Evolutionary conservation across 2,113 vertebrate species (phyloP), one percentile per base, ranked within the genome.

Genomic region (Pungitius pungitius): DNA sequence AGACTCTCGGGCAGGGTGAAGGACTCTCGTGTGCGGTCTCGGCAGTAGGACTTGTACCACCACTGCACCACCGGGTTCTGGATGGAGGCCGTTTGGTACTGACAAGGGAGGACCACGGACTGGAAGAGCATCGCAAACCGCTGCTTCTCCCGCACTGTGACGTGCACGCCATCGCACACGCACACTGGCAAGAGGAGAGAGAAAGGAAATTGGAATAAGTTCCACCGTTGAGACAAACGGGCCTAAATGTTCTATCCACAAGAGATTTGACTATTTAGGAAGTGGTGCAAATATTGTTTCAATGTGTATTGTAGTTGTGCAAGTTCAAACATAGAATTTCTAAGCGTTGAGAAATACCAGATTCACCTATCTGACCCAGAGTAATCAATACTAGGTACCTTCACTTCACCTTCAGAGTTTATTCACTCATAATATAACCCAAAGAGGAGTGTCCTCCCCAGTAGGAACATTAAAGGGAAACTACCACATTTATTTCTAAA

Each of bases 31-130:
- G 96, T 95, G 65, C 94, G 95, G 77, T 99, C 97, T 69, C 95
- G 95, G 85, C 98, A 99, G 88, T 96, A 99, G 66, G 98, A 99
- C 88, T 99, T 99, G 93, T 97, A 99, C 91, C 95, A 96, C 98
- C 98, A 99, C 85, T 98, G 97, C 51, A 99, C 95, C 69, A 98
- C 96, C 0, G 96, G 95, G 1, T 92, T 89, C 73, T 97, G 95
- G 9, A 73, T 93, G 64, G 98, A 99, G 59, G 94, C 92, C 0
- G 96, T 98, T 39, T 96, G 95, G 92, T 96, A 99, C 80, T 95
- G 95, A 85, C 97, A 99, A 2, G 94, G 96, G 10, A 99, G 95
- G 69, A 97, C 93, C 18, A 96, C 94, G 0, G 97, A 93, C 91
- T 99, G 97, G 93, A 99, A 99, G 67, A 99, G 94, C 96, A 97